A percentile compares a stretch with the other conserved stretches of the same genome.
Conservation (phyloP, 2,113 vertebrate genomes). For the Bothrops jararaca region DNA sequence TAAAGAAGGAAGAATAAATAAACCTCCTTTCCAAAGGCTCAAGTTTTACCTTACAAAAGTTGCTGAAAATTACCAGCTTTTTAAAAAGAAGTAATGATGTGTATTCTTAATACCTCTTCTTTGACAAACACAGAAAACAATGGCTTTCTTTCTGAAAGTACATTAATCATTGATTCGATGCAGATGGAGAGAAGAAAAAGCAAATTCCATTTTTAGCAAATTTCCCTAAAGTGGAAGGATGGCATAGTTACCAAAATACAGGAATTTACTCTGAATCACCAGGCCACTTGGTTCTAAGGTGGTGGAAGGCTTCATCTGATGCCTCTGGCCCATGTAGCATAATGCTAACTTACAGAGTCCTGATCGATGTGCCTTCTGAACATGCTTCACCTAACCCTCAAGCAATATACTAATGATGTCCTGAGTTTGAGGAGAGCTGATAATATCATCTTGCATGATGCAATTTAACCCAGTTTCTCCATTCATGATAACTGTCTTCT, state of each 20-base stretch:
- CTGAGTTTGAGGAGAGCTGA: not conserved
- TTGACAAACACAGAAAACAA: not conserved
- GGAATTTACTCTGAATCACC: not conserved
- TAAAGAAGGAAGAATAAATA: not conserved
- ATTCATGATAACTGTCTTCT: not conserved
- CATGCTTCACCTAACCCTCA: not conserved
- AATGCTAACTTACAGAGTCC: not conserved
- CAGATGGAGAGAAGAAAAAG: not conserved
- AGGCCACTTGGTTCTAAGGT: not conserved
- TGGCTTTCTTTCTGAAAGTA: not conserved
- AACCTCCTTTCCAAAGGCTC: not conserved
- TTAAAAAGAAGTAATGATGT: not conserved
- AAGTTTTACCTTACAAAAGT: not conserved
- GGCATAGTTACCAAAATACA: not conserved
- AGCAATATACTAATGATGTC: not conserved
- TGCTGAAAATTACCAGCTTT: not conserved
- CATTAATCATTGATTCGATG: not conserved
- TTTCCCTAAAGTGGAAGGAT: not conserved
- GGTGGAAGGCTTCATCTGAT: not conserved
- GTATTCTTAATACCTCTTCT: not conserved
- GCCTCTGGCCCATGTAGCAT: not conserved
- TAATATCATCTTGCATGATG: constrained; percentile 1
- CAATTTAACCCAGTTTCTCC: not conserved
- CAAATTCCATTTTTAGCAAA: not conserved
- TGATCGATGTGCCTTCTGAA: not conserved